phyloP scores from a whole-genome alignment of 2,113 vertebrate genomes.

The Coreoperca whiteheadi region DNA sequence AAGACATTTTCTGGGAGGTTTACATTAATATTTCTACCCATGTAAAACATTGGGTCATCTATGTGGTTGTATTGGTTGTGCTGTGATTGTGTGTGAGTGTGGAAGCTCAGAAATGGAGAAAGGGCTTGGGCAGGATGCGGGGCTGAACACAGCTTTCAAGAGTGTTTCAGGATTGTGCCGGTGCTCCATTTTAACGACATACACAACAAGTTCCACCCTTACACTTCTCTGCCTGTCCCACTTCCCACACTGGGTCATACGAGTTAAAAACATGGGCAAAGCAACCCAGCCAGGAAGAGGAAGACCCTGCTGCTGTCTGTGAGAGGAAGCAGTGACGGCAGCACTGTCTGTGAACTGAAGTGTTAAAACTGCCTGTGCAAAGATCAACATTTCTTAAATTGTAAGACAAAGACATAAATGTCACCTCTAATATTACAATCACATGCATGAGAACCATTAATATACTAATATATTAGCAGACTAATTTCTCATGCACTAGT shows the following conservation, averaged over 20 bases:
- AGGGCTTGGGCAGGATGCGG: background rate
- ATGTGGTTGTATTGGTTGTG: background rate
- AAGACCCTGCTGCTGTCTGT: constrained; percentile 25
- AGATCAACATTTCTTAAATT: constrained; percentile 1
- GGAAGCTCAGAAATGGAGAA: background rate
- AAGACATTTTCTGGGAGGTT: background rate
- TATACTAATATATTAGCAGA: background rate
- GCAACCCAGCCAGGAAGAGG: constrained; percentile 19
- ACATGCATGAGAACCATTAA: background rate
- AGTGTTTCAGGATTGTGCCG: constrained; percentile 24
- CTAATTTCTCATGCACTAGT: background rate
- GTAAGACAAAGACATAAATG: background rate
- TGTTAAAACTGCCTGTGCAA: background rate
- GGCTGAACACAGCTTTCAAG: constrained; percentile 29
- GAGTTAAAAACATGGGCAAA: constrained; percentile 48
- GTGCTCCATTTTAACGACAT: constrained; percentile 47
- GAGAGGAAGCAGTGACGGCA: constrained; percentile 24
- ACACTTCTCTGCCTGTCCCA: constrained; percentile 61
- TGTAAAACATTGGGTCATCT: background rate
- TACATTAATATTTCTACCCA: background rate
- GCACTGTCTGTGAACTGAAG: background rate
- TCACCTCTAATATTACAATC: background rate
- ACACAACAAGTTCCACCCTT: constrained; percentile 17
- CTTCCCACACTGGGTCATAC: constrained; percentile 71
- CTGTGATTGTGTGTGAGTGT: background rate